Evolutionary conservation across 2,888 invertebrate genomes (phyloP), one percentile per base, ranked within the genome.

Genomic region (Theodoxus fluviatilis): DNA sequence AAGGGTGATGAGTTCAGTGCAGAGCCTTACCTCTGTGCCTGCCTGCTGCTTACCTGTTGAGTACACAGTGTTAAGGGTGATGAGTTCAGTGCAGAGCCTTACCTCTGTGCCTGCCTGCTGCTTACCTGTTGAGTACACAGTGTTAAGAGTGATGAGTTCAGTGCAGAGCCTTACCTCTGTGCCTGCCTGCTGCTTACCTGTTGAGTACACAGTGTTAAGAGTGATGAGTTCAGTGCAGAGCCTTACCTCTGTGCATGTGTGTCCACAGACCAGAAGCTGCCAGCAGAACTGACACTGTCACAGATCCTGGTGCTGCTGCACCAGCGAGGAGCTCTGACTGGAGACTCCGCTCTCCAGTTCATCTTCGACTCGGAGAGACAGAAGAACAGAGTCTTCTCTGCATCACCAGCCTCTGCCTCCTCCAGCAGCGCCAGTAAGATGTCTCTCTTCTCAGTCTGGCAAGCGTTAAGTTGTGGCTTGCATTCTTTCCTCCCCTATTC

Each of bases 271-370:
- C 88, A 84, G 74, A 81, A 89, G 37, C 80, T 91, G 38, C 89
- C 90, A 1, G 86, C 88, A 22, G 90, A 90, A 74, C 85, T 91
- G 64, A 90, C 90, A 1, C 87, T 91, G 70, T 90, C 91, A 4
- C 91, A 92, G 84, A 86, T 91, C 49, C 83, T 91, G 57, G 89
- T 90, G 1, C 87, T 90, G 7, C 85, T 91, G n/a, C 88, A 82
- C 43, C 79, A 83, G 52, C 72, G 81, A 68, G 85, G 82, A 6
- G 73, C 81, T 4, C 74, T 80, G 7, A 79, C 79, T 33, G 81
- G 82, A n/a, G 78, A 79, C 49, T 73, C 79, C 61, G 76, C 80
- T 43, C 71, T 85, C 38, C 80, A 81, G 66, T 81, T 85, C 71
- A 71, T 70, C 35, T 72, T 83, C 66, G 75, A 75, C 43, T 83